Conservation (phyloP, 2,113 vertebrate genomes). For the Chionodraco myersi region DNA sequence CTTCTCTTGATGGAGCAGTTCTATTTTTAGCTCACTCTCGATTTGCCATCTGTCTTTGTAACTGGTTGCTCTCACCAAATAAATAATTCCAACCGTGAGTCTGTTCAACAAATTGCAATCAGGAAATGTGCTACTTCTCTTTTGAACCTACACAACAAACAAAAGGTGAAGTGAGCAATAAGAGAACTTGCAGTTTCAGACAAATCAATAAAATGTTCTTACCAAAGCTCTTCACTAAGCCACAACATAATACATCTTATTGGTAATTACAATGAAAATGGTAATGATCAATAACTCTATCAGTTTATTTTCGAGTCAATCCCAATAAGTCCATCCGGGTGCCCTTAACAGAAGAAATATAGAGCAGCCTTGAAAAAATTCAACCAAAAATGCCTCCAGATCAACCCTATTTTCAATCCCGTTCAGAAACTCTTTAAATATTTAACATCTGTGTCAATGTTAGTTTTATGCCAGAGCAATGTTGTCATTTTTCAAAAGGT, state of each 20-base stretch:
- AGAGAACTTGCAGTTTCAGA: background rate
- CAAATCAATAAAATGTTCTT: background rate
- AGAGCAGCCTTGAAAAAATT: background rate
- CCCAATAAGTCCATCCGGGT: background rate
- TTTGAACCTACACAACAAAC: background rate
- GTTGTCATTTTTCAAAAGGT: background rate
- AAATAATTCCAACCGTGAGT: slow-evolving; percentile 31
- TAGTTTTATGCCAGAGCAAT: background rate
- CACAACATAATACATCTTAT: too few relatives aligned
- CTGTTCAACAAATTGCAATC: slow-evolving; percentile 1
- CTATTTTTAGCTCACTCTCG: slow-evolving; percentile 14
- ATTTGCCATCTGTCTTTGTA: slow-evolving; percentile 45
- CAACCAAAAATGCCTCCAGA: background rate
- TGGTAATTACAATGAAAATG: background rate
- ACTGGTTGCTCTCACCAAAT: slow-evolving; percentile 14
- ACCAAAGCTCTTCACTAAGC: background rate
- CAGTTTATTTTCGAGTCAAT: background rate
- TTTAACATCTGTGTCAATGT: background rate
- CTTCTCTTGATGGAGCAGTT: slow-evolving; percentile 4
- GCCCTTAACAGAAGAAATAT: background rate
- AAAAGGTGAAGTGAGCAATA: background rate
- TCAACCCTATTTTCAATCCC: background rate
- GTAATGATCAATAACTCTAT: background rate
- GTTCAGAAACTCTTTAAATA: slow-evolving; percentile 1
- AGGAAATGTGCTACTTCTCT: background rate